phyloP scores from a whole-genome alignment of 2,888 invertebrate genomes.

The Lasioglossum pauxillum region DNA sequence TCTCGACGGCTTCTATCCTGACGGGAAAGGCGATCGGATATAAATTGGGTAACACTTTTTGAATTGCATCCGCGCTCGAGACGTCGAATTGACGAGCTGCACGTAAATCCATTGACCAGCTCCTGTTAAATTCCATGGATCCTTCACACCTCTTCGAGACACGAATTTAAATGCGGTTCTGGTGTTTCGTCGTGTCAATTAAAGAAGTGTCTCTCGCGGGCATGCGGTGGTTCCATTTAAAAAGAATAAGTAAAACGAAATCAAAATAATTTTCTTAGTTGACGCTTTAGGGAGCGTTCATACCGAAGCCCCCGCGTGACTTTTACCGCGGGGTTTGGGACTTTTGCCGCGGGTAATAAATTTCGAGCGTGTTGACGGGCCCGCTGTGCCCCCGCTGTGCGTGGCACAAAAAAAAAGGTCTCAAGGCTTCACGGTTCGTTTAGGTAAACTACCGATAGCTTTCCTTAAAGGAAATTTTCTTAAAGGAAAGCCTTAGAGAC shows the following conservation, averaged over 20 bases:
- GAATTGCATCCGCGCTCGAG: not conserved
- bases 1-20: conserved; percentile 48
- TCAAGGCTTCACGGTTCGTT: too few species aligned
- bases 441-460: too few species aligned
- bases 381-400: too few species aligned
- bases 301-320: too few species aligned
- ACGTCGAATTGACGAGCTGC: not conserved
- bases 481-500: too few species aligned
- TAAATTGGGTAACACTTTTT: conserved; percentile 50
- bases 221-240: too few species aligned
- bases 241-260: not conserved
- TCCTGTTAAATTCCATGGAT: not conserved
- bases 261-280: not conserved
- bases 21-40: conserved; percentile 25
- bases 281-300: too few species aligned
- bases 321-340: too few species aligned
- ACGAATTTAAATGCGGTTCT: not conserved
- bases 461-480: too few species aligned
- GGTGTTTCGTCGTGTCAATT: not conserved
- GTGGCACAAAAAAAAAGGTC: too few species aligned
- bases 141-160: not conserved
- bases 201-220: not conserved
- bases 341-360: too few species aligned
- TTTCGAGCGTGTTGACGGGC: too few species aligned
- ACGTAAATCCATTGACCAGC: not conserved